Percentiles rank a stretch among this genome's conserved stretches.
Conservation (phyloP, 2,888 invertebrate genomes). For the Idaea dimidiata region DNA sequence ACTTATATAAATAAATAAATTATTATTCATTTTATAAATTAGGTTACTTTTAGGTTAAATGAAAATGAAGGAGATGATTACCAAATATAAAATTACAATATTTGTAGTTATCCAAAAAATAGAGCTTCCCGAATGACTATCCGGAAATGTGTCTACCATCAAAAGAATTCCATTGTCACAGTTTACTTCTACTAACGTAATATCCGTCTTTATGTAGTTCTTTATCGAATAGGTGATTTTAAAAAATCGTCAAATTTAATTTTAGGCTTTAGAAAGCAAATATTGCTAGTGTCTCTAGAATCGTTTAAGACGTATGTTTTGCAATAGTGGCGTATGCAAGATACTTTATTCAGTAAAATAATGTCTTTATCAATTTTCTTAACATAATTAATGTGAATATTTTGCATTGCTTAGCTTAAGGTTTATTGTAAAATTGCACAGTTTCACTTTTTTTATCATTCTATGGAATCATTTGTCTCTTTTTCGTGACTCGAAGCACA, state of each 20-base stretch:
- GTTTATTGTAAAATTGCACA: constrained; percentile 3
- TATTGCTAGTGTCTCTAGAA: background rate
- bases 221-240: constrained; percentile 3
- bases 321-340: background rate
- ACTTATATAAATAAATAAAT: constrained; percentile 34
- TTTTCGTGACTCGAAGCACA: background rate
- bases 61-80: constrained; percentile 46
- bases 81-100: constrained; percentile 44
- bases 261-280: constrained; percentile 3
- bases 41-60: constrained; percentile 53
- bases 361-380: background rate
- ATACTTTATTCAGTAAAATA: background rate
- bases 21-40: constrained; percentile 48
- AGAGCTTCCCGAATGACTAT: constrained; percentile 69
- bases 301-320: background rate
- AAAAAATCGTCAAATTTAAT: background rate
- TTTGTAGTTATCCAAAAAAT: constrained; percentile 61
- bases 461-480: background rate
- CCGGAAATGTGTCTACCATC: constrained; percentile 60
- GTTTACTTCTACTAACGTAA: background rate
- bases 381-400: background rate
- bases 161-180: constrained; percentile 33
- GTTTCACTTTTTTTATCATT: background rate
- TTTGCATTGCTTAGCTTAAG: constrained; percentile 5
- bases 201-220: constrained; percentile 2